A percentile compares a stretch with the other conserved stretches of the same genome.
Evolutionary conservation across 2,797 vertebrate genomes (phyloP).

Genomic region (Fratercula arctica): DNA sequence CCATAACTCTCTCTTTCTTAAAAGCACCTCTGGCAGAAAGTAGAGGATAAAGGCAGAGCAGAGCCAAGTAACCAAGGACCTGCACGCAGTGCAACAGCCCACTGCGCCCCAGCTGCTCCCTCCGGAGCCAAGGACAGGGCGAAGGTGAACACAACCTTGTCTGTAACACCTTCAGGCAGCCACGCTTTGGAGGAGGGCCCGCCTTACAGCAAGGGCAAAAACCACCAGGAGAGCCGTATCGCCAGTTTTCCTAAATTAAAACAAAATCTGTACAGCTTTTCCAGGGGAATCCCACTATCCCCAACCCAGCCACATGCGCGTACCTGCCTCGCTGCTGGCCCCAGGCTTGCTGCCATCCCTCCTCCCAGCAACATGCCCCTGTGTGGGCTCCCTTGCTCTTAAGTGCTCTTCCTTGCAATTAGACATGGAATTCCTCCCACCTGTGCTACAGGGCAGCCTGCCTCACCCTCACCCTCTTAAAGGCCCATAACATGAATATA

Average conservation of each 20-base stretch:
- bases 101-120: background rate
- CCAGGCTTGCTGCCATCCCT: accelerated
- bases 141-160: background rate
- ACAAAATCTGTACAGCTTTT: accelerated
- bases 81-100: background rate
- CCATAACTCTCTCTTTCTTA: background rate
- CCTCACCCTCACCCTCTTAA: background rate
- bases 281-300: accelerated
- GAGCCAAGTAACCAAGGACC: background rate
- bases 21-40: slow-evolving; percentile 28
- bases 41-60: background rate
- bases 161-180: background rate
- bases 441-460: background rate
- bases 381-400: accelerated
- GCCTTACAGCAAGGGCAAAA: background rate
- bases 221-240: accelerated
- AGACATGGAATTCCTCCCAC: background rate
- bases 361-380: accelerated
- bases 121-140: background rate
- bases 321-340: accelerated
- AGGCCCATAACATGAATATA: background rate
- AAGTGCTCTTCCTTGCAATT: background rate
- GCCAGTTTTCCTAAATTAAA: background rate
- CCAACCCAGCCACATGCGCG: accelerated
- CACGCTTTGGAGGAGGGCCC: accelerated